phyloP scores from a whole-genome alignment of 2,888 invertebrate genomes.

The Drosophila tripunctata region DNA sequence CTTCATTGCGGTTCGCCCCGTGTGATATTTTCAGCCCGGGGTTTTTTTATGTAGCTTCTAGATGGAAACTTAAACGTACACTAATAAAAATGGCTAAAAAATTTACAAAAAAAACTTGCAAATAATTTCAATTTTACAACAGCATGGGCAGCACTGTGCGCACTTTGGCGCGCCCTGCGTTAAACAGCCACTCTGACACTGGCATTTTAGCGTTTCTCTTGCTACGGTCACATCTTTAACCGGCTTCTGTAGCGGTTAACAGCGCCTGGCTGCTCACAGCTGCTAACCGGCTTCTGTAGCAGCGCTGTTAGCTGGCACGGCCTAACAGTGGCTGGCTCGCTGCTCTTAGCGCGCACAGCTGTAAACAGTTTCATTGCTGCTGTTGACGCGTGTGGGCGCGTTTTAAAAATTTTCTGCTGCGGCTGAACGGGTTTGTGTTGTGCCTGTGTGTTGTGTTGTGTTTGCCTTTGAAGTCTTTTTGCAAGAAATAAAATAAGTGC shows the following conservation, averaged over 20 bases:
- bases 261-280: slow-evolving; percentile 46
- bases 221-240: slow-evolving; percentile 40
- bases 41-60: slow-evolving; percentile 70
- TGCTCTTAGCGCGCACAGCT: slow-evolving; percentile 1
- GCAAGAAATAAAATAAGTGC: slow-evolving; percentile 45
- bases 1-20: slow-evolving; percentile 48
- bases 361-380: slow-evolving; percentile 44
- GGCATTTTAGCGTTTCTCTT: neutral
- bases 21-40: slow-evolving; percentile 60
- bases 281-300: slow-evolving; percentile 40
- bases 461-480: slow-evolving; percentile 33
- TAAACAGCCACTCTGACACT: too few relatives aligned
- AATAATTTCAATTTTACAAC: neutral
- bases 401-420: slow-evolving; percentile 20
- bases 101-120: neutral
- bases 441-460: too few relatives aligned
- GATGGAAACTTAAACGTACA: slow-evolving; percentile 50
- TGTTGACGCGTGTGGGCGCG: slow-evolving; percentile 47
- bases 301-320: slow-evolving; percentile 8
- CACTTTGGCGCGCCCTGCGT: neutral
- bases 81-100: slow-evolving; percentile 49
- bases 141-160: slow-evolving; percentile 26
- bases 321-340: slow-evolving; percentile 1
- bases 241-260: too few relatives aligned
- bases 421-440: slow-evolving; percentile 57